Percentiles rank a stretch among this genome's conserved stretches.
Conservation (phyloP, 1,140 invertebrate genomes). For the Tetramorium alpestre region DNA sequence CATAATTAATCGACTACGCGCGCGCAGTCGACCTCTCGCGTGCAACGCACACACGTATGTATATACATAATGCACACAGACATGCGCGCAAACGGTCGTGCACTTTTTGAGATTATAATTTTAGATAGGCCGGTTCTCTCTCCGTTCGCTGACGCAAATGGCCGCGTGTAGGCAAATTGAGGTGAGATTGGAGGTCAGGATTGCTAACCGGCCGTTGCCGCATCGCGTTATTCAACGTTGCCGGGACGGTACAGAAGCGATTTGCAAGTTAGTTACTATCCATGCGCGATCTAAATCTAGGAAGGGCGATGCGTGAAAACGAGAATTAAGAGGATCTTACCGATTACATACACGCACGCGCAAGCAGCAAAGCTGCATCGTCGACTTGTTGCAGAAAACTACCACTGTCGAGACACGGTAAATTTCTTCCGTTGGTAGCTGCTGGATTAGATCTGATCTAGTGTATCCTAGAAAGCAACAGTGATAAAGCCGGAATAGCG, state of each 20-base stretch:
- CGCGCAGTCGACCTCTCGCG: conserved; percentile 56
- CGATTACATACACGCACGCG: neutral
- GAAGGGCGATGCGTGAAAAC: conserved; percentile 56
- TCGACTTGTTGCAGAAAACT: conserved; percentile 41
- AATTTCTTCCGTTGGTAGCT: conserved; percentile 45
- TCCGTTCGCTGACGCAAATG: conserved; percentile 79
- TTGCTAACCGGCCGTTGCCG: conserved; percentile 74
- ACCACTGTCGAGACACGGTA: conserved; percentile 37
- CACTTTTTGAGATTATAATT: conserved; percentile 86
- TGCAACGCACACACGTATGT: conserved; percentile 2
- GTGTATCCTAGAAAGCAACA: conserved; percentile 18
- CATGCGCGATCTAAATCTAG: conserved; percentile 29
- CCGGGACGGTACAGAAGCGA: conserved; percentile 70
- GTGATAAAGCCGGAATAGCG: conserved; percentile 22
- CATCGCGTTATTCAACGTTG: conserved; percentile 59
- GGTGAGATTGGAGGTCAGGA: conserved; percentile 86
- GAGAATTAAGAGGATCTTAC: conserved; percentile 53
- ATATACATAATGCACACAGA: neutral
- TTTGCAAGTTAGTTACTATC: conserved; percentile 56
- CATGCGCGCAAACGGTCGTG: conserved; percentile 31
- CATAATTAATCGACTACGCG: conserved; percentile 80
- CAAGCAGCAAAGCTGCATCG: conserved; percentile 17
- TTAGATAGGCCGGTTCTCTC: conserved; percentile 83
- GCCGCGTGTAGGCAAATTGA: conserved; percentile 86
- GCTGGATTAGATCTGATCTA: conserved; percentile 45